Percentiles rank a stretch among this genome's conserved stretches.
Evolutionary conservation across 2,113 vertebrate genomes (phyloP).

Genomic region (Okapia johnstoni): DNA sequence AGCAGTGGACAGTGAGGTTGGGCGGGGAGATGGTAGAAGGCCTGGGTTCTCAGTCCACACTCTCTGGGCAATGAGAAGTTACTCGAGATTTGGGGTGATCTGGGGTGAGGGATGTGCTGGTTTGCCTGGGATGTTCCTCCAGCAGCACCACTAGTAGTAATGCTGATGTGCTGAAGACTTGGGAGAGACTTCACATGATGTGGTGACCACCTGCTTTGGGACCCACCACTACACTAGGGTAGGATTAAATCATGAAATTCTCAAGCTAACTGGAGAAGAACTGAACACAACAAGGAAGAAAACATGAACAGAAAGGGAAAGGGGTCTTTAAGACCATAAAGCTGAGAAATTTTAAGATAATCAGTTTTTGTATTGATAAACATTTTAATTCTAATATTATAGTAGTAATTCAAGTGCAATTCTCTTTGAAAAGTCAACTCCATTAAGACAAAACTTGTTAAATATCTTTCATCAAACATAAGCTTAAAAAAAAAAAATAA

Average conservation of each 20-base stretch:
- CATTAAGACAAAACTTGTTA: constrained; percentile 81
- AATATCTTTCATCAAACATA: constrained; percentile 76
- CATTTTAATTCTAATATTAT: constrained; percentile 78
- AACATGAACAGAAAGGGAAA: background rate
- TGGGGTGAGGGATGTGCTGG: background rate
- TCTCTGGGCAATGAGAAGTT: background rate
- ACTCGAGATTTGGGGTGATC: background rate
- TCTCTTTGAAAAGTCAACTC: constrained; percentile 76
- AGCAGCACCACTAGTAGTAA: background rate
- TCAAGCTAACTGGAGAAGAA: background rate
- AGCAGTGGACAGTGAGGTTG: background rate
- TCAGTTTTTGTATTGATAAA: constrained; percentile 78
- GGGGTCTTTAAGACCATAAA: background rate
- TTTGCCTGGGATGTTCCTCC: background rate
- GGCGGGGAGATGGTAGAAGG: background rate
- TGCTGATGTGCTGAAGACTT: background rate
- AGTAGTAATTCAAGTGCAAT: constrained; percentile 81
- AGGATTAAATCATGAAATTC: background rate
- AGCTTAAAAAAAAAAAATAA: background rate
- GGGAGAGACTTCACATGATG: background rate
- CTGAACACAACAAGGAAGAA: background rate
- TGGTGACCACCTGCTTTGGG: background rate
- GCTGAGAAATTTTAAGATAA: background rate
- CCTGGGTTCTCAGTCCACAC: background rate
- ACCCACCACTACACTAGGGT: background rate